Evolutionary conservation across 2,113 vertebrate genomes (phyloP), one percentile per base, ranked within the genome.

Genomic region (Neopipo cinnamomea): DNA sequence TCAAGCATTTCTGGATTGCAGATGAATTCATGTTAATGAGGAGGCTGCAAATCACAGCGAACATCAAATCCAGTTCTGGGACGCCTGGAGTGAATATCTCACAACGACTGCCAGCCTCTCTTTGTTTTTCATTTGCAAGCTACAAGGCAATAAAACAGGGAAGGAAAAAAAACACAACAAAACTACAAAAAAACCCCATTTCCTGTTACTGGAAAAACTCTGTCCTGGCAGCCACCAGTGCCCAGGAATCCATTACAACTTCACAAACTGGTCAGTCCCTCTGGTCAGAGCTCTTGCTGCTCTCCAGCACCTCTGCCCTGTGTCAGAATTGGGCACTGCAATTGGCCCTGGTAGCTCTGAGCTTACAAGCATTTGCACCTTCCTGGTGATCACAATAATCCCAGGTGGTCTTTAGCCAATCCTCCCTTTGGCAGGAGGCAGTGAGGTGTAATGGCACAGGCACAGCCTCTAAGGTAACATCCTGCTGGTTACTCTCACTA

Each of bases 1-100:
- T 95, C 95, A 92, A 95, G 96, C 95, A 96, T 97, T 97, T 97
- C 94, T 97, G 95, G 95, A 92, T 96, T 97, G 96, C 91, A 97
- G 96, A 96, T 97, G 94, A 95, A 89, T 89, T 86, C 89, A 88
- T 88, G 89, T 56, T 97, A 96, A 97, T 96, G 93, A 96, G 80
- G 74, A 95, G 93, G 86, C 93, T 95, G 93, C 93, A 95, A 95
- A 97, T 94, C 93, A 95, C 68, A 86, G 85, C 61, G 85, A 92
- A 71, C 94, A 94, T 84, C 88, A 93, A 75, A 95, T 88, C 92
- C 87, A 93, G 95, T 92, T 90, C 95, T 95, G 89, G 92, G 96
- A 80, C 0, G 79, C 93, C 93, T 93, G 88, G 75, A 97, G 95
- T 90, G 74, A 86, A 77, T 93, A 80, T 94, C 95, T 96, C 82